Base-by-base conservation (phyloP, 2,888 invertebrate genomes). In the Chrysina gloriosa region DNA sequence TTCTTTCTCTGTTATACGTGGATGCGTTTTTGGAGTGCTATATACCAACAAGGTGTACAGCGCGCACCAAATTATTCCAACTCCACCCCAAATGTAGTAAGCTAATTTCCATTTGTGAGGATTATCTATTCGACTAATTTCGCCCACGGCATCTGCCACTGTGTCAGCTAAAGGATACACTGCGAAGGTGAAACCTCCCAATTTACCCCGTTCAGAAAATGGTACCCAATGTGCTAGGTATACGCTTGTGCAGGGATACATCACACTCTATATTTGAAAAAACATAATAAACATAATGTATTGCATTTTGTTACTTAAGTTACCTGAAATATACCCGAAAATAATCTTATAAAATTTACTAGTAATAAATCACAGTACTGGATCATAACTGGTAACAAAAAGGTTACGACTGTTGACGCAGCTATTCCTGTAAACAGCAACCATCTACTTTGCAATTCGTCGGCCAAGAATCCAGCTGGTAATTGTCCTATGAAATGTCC, bases 1-100 rank as follows among this genome's bases (percentile, higher is more conserved):
- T 79, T 93, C 93, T 67, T 87, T 85, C 65, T 90, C 89, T 54
- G 89, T 88, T 71, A 92, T 92, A 78, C 87, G 92, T 0, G 92
- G 93, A 83, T 93, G 92, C 1, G 88, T 87, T 63, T 86, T 86
- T 1, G 93, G 93, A 73, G 89, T 52, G 4, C 31, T 19, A 19
- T 29, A 52, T 6, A 52, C 89, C 0, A 80, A 80, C 34, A 68
- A 75, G 77, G 85, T 85, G 34, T 87, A 77, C 1, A 85, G 3
- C 9, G 78, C 58, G 74, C 85, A 86, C 87, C 87, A 87, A 61
- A 87, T 72, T 1, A 86, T 75, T 5, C 87, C 87, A 1, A 87
- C 73, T 1, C 80, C 82, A 5, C 88, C 88, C 75, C 88, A 88
- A 2, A 86, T 78, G 71, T 88, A 88, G 76, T 87, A 89, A 0